Conservation (phyloP, 1,140 invertebrate genomes). For the Steinernema feltiae region DNA sequence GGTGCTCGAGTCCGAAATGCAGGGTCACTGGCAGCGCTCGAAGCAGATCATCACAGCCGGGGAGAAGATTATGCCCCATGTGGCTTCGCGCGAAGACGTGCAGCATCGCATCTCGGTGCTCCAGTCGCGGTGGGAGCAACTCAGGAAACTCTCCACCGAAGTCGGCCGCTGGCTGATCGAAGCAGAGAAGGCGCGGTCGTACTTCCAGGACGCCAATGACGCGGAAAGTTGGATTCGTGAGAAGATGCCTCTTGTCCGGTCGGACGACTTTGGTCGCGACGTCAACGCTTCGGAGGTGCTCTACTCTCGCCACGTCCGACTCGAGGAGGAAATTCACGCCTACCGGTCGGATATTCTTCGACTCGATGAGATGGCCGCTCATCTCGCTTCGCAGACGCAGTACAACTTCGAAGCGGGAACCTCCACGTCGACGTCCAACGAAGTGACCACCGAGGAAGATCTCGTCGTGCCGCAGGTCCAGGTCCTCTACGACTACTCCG, state of each 20-base stretch:
- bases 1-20: conserved; percentile 82
- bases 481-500: conserved; percentile 78
- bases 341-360: conserved; percentile 81
- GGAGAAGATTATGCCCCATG: conserved; percentile 69
- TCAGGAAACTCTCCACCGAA: conserved; percentile 75
- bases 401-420: conserved; percentile 68
- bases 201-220: conserved; percentile 78
- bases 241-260: conserved; percentile 78
- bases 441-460: conserved; percentile 65
- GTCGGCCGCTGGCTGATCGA: conserved; percentile 81
- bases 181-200: conserved; percentile 72
- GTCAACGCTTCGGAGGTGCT: conserved; percentile 73
- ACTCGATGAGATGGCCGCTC: conserved; percentile 75
- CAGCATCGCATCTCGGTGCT: conserved; percentile 64
- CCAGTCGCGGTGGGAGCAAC: conserved; percentile 74
- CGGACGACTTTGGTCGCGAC: conserved; percentile 78
- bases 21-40: conserved; percentile 72
- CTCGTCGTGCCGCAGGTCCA: conserved; percentile 79
- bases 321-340: conserved; percentile 83
- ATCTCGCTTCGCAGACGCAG: conserved; percentile 68
- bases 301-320: conserved; percentile 68
- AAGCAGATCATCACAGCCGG: conserved; percentile 72
- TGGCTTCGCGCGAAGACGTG: conserved; percentile 68
- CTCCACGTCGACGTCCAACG: conserved; percentile 28
- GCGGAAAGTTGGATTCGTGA: conserved; percentile 94